Evolutionary conservation across 2,113 vertebrate genomes (phyloP).

Genomic region (Spea bombifrons): DNA sequence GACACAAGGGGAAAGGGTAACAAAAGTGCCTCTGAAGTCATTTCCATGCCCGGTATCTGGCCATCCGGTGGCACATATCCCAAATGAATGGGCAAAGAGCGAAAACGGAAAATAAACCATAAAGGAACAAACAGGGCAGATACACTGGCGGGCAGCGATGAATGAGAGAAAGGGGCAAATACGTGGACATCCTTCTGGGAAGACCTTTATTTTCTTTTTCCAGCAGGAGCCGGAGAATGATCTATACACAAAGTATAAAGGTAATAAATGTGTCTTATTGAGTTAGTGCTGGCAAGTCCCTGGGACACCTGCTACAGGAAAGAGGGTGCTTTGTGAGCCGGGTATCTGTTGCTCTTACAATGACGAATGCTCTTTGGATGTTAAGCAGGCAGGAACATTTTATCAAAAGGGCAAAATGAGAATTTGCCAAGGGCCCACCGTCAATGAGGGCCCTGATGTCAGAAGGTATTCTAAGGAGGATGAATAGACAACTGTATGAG

Average conservation of each 20-base stretch:
- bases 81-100: conserved; percentile 82
- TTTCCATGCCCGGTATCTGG: conserved; percentile 77
- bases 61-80: conserved; percentile 80
- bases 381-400: background rate
- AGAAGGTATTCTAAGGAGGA: too few relatives aligned
- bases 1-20: conserved; percentile 55
- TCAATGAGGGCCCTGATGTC: too few relatives aligned
- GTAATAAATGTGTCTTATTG: conserved; percentile 67
- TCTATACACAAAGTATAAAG: conserved; percentile 67
- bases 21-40: conserved; percentile 82
- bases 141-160: conserved; percentile 73
- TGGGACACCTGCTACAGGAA: conserved; percentile 68
- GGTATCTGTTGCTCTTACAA: background rate
- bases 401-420: too few relatives aligned
- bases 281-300: conserved; percentile 59
- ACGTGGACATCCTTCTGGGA: conserved; percentile 55
- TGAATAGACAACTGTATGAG: too few relatives aligned
- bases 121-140: conserved; percentile 78
- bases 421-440: too few relatives aligned
- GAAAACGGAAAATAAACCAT: conserved; percentile 83
- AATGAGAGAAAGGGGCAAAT: conserved; percentile 59
- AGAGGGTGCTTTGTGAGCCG: conserved; percentile 54
- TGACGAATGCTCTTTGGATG: conserved; percentile 4
- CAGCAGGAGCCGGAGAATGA: conserved; percentile 73
- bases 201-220: conserved; percentile 62